Base-by-base conservation (phyloP, 2,888 invertebrate genomes). In the Pheosia tremula region DNA sequence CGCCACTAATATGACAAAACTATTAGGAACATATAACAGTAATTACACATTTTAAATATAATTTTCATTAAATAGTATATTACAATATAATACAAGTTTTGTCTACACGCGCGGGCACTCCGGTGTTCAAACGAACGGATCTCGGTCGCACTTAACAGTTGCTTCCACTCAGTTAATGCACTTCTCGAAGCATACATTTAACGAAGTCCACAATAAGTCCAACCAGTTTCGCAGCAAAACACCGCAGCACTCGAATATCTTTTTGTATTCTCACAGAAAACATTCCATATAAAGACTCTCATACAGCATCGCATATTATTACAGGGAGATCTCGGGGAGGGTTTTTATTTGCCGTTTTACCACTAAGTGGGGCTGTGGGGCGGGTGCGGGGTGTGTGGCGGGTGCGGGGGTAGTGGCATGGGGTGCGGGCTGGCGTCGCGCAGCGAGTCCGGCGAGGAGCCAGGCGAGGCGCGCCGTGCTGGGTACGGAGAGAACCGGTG, bases 401-500 rank as follows among this genome's bases (percentile, higher is more conserved):
- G 84, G 72, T 89, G 90, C 59, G 87, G 79, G 47, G 86, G 85
- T 62, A 87, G 80, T 24, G 87, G 89, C 60, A 82, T 71, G 36
- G 91, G 85, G 73, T 87, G 91, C 57, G 91, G 91, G 75, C 90
- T 91, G 61, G 88, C 88, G 71, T 95, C 95, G 71, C 95, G 94
- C 68, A 95, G 84, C 64, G 95, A 95, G 86, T 95, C 95, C 41
- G 95, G 95, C 9, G 95, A 95, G 4, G 95, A 95, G 60, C 92
- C 93, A 1, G 94, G 94, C 0, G 94, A 94, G 1, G 89, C 78
- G 36, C 92, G 87, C 7, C 93, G 88, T 39, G 91, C 87, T 24
- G 94, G 95, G 78, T 95, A 95, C 53, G 95, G 95, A 5, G 95
- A 95, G 84, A 94, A 95, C 68, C 95, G 91, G 77, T 95, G 95